Base-by-base conservation (phyloP, 2,888 invertebrate genomes). In the Tanypteryx hageni region DNA sequence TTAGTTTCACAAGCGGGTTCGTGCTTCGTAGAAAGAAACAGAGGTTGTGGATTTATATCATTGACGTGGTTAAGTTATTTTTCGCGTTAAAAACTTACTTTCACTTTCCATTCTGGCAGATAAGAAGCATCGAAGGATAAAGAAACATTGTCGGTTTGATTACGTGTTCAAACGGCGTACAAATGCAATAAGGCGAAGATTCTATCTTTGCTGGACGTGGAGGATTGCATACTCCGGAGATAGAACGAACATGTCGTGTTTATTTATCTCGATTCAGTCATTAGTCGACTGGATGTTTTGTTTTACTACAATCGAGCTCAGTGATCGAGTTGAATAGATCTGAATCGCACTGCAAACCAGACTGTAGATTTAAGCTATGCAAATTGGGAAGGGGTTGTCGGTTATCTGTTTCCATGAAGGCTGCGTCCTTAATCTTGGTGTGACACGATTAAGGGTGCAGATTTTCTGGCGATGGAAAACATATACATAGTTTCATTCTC, bases 121-220 rank as follows among this genome's bases (percentile, higher is more conserved):
- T 76, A 76, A 27, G 13, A 76, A 27, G 76, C 44, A 44, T 44
- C 44, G 44, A 44, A 44, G 44, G 44, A 44, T 27, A 76, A 27
- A 76, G 76, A 13, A 76, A 27, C 76, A 27, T 27, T 22, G 76
- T 76, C 76, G 76, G 76, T 76, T 76, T 76, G 76, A 76, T 76
- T 76, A 76, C 76, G 27, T 8, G 27, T 22, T 76, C 76, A 76
- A 76, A 76, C 27, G 22, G 76, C 76, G 76, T 11, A 76, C 76
- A n/a, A 76, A 76, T 76, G 76, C 76, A 27, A 27, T 7, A 9
- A n/a, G 64, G n/a, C 18, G 76, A 22, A 76, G 76, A 76, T 76
- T 76, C n/a, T 76, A 76, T 76, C 76, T 76, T 16, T 27, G 11
- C 44, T 44, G 44, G 44, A 44, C 44, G 44, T 44, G 44, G 44